Evolutionary conservation across 1,140 invertebrate species (phyloP).

Genomic region (Megathymus violae): DNA sequence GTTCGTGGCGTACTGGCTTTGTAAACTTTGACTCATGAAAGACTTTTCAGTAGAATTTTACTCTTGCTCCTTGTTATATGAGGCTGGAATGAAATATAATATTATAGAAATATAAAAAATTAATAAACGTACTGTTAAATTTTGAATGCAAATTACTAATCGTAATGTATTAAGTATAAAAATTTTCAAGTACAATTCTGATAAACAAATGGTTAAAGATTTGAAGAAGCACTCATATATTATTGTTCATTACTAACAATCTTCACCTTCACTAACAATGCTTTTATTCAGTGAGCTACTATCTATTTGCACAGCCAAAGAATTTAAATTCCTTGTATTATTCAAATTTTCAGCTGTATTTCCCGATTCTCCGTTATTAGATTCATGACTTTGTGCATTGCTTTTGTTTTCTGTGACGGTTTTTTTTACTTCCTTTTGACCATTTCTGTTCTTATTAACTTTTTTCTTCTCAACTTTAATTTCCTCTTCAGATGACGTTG

Average conservation of each 20-base stretch:
- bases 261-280: constrained; percentile 4
- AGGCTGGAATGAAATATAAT: background rate
- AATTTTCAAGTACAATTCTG: too few relatives aligned
- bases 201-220: too few relatives aligned
- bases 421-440: constrained; percentile 39
- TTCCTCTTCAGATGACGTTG: constrained; percentile 49
- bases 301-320: constrained; percentile 53
- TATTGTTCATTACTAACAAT: too few relatives aligned
- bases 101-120: background rate
- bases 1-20: background rate
- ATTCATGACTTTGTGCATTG: constrained; percentile 1
- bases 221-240: too few relatives aligned
- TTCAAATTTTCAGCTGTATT: background rate
- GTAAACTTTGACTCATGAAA: too few relatives aligned
- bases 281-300: constrained; percentile 25
- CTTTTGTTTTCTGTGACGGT: constrained; percentile 11
- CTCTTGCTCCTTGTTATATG: background rate
- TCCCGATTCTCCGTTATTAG: background rate
- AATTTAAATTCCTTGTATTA: constrained; percentile 40
- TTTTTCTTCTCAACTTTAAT: constrained; percentile 22
- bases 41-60: background rate
- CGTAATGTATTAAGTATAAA: too few relatives aligned
- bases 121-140: too few relatives aligned
- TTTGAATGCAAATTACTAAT: too few relatives aligned
- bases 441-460: constrained; percentile 35